A percentile compares a stretch with the other conserved stretches of the same genome.
Evolutionary conservation across 2,888 invertebrate genomes (phyloP).

Genomic region (Drosophila pseudotalamancana): DNA sequence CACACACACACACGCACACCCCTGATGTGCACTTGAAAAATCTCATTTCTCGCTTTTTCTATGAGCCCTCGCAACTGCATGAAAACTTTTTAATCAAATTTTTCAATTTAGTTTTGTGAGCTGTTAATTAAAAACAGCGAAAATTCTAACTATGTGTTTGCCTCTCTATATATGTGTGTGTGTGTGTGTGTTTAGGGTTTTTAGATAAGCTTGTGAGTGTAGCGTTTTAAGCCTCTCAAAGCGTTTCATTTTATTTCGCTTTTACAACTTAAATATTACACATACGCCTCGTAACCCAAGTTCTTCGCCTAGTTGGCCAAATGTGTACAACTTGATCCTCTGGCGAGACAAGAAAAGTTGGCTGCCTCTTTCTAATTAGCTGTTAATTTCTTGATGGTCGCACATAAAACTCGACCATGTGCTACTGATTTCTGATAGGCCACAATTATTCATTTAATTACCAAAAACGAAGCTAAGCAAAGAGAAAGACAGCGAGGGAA

Average conservation of each 20-base stretch:
- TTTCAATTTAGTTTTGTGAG: constrained; percentile 73
- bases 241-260: constrained; percentile 55
- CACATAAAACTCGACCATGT: constrained; percentile 25
- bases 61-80: constrained; percentile 28
- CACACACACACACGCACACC: constrained; percentile 10
- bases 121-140: constrained; percentile 73
- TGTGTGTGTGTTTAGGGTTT: constrained; percentile 17
- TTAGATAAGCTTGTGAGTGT: constrained; percentile 51
- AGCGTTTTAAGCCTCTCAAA: constrained; percentile 45
- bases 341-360: neutral
- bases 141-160: constrained; percentile 15
- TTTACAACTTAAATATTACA: constrained; percentile 42
- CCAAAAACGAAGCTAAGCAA: neutral
- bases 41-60: constrained; percentile 51
- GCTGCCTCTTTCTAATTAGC: constrained; percentile 38
- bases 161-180: constrained; percentile 9
- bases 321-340: constrained; percentile 6
- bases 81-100: constrained; percentile 78
- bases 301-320: too few relatives aligned
- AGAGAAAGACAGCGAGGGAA: neutral
- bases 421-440: constrained; percentile 26
- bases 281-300: constrained; percentile 44
- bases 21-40: constrained; percentile 66
- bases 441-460: constrained; percentile 31
- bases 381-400: constrained; percentile 39